A percentile compares a stretch with the other conserved stretches of the same genome.
Evolutionary conservation across 2,888 invertebrate genomes (phyloP).

Genomic region (Disparrhopalites patrizii): DNA sequence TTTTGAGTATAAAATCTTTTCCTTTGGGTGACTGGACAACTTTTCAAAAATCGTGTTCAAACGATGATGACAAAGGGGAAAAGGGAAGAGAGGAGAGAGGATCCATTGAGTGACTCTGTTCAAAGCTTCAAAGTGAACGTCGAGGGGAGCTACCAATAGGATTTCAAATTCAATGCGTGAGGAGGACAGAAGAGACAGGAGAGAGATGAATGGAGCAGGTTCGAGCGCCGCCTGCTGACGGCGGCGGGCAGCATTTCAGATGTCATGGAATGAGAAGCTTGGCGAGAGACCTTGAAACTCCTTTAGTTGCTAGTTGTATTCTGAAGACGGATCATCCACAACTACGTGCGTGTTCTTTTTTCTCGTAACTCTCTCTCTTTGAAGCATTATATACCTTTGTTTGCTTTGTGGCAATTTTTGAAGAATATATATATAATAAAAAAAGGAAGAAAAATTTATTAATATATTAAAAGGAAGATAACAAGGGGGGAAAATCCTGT

Average conservation of each 20-base stretch:
- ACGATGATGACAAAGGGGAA: no score
- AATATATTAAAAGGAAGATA: background rate
- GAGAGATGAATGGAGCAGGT: background rate
- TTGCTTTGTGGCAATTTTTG: constrained; percentile 6
- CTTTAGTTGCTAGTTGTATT: constrained; percentile 20
- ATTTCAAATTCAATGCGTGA: no score
- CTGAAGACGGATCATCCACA: constrained; percentile 16
- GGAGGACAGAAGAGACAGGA: background rate
- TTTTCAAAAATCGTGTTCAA: no score
- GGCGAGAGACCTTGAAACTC: constrained; percentile 13
- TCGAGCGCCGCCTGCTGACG: background rate
- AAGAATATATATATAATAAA: background rate
- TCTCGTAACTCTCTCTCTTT: no score
- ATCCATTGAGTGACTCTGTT: background rate
- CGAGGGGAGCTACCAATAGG: no score
- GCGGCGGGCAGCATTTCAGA: background rate
- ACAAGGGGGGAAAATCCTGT: background rate
- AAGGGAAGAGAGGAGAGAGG: no score
- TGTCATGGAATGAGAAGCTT: constrained; percentile 13
- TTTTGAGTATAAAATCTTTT: no score
- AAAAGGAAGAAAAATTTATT: background rate
- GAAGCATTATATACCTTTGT: background rate
- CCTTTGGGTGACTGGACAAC: no score
- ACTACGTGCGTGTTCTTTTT: background rate
- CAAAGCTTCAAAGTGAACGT: no score